Evolutionary conservation across 2,797 vertebrate genomes (phyloP), one percentile per base, ranked within the genome.

Genomic region (Phrynocephalus guinanensis): DNA sequence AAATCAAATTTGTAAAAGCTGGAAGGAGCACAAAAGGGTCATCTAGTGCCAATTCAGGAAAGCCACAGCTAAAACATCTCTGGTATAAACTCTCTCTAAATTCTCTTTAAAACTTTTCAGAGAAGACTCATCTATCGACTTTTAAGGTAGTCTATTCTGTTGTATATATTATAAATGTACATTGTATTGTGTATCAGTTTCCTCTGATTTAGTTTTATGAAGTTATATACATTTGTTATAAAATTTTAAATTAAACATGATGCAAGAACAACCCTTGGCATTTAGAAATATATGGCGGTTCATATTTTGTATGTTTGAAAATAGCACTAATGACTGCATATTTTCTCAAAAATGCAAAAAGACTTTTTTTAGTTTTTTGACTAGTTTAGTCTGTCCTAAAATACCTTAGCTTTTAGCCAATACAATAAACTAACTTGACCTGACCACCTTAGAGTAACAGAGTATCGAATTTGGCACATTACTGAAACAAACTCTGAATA

Each of bases 401-500:
- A 72, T 83, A 76, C 86, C 71, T 90, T 84, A 24, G 38, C 38
- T 44, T 44, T 44, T 44, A 44, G 38, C 38, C 38, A 44, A 44
- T 44, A 44, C 38, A 44, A 44, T 44, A 44, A 44, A 44, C 38
- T 44, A 44, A 44, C 38, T 44, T 44, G 38, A 44, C 38, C 38
- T 44, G 38, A 44, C 38, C 5, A 44, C 3, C 38, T 44, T 44
- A 44, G 38, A 44, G 38, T 44, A 44, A 44, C 2, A 44, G 52
- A 88, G 1, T 79, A 71, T 3, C 82, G 26, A 89, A 82, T 48
- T 75, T 13, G 87, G 86, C 86, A 30, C 70, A 85, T 84, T 10
- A 88, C 1, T 1, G 73, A 52, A 3, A 76, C 38, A 91, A 90
- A 4, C 5, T 91, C 60, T 84, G n/a, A 3, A 86, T 90, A 84